Base-by-base conservation (phyloP, 2,797 vertebrate genomes). In the Austrolebias charrua region DNA sequence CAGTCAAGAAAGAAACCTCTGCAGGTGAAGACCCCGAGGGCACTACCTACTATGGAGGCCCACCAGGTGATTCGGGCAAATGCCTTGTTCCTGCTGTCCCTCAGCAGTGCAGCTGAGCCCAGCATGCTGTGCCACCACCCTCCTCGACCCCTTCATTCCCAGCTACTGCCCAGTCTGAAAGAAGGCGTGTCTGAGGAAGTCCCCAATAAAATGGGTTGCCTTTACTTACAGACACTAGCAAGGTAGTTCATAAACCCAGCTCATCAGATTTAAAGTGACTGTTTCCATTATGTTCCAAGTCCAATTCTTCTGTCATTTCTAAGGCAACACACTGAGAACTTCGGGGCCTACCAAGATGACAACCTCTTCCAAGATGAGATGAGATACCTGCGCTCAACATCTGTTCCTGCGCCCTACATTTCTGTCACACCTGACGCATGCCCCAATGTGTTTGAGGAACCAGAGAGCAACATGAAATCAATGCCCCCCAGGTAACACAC, bases 311-410 rank as follows among this genome's bases (percentile, higher is more conserved):
- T 63, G 12, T 28, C n/a, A 15, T 55, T 33, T 5, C 43, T 6
- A 83, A 99, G 98, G 87, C 97, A 99, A 90, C 98, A 99, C 86
- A 97, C 98, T 56, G 98, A 99, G 90, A 98, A 95, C 85, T 98
- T 98, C 86, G 95, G 91, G 50, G 92, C 89, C 8, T 99, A 98
- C 89, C 96, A 96, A 81, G 98, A 99, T 80, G 97, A 99, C 85
- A 98, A 97, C 83, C 94, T 99, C 16, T 99, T 98, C 84, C 97
- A 99, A 84, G 98, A 99, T 82, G 98, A 99, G 91, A 98, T 99
- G 97, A 92, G 96, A 70, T 99, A 99, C 70, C 87, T 99, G 55
- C 96, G 97, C 49, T 99, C 98, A 40, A 98, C 97, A 11, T 98
- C 98, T 54, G 97, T 99, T 47, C 97, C 98, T 53, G 97, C 97